Evolutionary conservation across 2,888 invertebrate species (phyloP), one percentile per base, ranked within the genome.

Genomic region (Caenorhabditis becei): DNA sequence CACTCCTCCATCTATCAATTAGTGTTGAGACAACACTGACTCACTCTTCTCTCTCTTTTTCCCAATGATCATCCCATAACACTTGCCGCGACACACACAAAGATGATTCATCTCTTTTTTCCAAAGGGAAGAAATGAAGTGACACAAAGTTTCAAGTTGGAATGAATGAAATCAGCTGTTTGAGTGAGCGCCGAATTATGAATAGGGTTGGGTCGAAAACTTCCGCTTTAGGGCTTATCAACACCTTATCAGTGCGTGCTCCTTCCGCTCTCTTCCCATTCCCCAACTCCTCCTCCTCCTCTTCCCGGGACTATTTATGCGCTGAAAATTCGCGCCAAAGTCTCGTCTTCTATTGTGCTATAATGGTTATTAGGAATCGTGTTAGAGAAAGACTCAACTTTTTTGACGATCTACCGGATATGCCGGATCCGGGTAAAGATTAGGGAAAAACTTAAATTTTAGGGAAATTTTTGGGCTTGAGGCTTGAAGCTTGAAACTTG

Each of bases 351-450:
- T 41, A 35, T 35, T 35, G 10, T 35, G 35, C 32, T 41, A 41
- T 3, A 10, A 41, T 16, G 10, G 16, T 41, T 18, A 20, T 32
- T 41, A 63, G 44, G 16, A n/a, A 53, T 18, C 56, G 67, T 32
- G 59, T 69, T 20, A 61, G 63, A 18, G 63, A 61, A 16, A 23
- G 20, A 23, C 47, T 77, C 18, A 37, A 10, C 24, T 77, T 67
- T 18, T 24, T 59, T n/a, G 28, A 8, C 20, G 32, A 67, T 41
- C 41, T 14, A 61, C 58, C 58, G 26, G 65, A 58, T 74, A 41
- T 49, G 44, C 58, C 58, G 26, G 65, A 58, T 74, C 54, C 58
- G 44, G 28, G 18, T 18, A 10, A 49, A 61, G 10, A 35, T 14
- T 23, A n/a, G n/a, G n/a, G n/a, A n/a, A n/a, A n/a, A n/a, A n/a